phyloP scores from a whole-genome alignment of 2,888 invertebrate species.

The Ypsolopha sequella region DNA sequence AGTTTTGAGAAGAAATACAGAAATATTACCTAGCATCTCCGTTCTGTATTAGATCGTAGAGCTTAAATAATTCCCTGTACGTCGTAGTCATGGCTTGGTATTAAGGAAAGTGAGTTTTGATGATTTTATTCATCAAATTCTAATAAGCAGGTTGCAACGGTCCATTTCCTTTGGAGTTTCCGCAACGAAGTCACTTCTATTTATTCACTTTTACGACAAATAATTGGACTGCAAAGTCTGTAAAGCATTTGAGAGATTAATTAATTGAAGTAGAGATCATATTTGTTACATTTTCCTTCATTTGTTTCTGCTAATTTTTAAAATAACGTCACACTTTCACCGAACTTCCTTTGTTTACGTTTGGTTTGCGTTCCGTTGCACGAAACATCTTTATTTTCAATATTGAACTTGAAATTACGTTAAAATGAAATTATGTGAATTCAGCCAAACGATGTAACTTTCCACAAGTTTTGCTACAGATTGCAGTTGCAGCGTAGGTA shows the following conservation, averaged over 20 bases:
- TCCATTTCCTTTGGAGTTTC: conserved; percentile 46
- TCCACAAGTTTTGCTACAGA: no score
- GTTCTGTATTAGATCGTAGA: conserved; percentile 76
- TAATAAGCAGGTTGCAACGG: conserved; percentile 37
- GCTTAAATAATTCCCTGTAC: conserved; percentile 57
- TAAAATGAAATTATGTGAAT: not conserved
- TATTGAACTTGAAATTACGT: not conserved
- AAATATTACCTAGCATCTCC: conserved; percentile 64
- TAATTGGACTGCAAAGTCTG: not conserved
- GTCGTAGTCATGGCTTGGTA: conserved; percentile 47
- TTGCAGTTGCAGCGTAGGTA: no score
- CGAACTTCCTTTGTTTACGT: conserved; percentile 11
- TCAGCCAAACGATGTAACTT: no score
- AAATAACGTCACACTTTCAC: conserved; percentile 45
- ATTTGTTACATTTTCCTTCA: conserved; percentile 18
- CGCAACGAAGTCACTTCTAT: not conserved
- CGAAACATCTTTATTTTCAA: not conserved
- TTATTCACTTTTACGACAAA: not conserved
- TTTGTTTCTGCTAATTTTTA: conserved; percentile 40
- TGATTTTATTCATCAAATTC: conserved; percentile 15
- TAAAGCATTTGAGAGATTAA: not conserved
- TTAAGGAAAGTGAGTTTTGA: conserved; percentile 24
- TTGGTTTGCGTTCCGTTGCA: conserved; percentile 12
- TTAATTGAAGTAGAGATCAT: not conserved
- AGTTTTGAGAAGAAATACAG: no score